phyloP scores from a whole-genome alignment of 2,888 invertebrate species.

The Xiphydria camelus region DNA sequence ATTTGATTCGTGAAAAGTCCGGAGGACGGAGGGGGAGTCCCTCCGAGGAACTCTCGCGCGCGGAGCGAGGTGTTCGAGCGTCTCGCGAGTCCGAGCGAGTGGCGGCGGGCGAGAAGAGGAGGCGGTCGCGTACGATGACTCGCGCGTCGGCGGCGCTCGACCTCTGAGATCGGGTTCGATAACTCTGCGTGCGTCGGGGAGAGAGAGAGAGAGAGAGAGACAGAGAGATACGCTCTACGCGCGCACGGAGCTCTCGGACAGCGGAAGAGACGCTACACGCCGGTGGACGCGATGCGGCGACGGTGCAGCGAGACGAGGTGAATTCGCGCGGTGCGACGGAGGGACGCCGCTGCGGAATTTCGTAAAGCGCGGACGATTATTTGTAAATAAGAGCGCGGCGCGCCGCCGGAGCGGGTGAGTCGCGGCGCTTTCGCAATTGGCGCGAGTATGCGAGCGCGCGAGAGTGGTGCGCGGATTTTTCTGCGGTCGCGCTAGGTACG shows the following conservation, averaged over 20 bases:
- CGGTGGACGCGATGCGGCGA: slow-evolving; percentile 4
- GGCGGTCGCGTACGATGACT: neutral
- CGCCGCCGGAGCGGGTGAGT: no score
- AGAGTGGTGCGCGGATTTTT: slow-evolving; percentile 11
- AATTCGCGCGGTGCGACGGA: no score
- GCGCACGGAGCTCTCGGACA: no score
- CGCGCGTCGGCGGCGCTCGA: neutral
- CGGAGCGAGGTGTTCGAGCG: slow-evolving; percentile 15
- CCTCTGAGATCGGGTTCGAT: neutral
- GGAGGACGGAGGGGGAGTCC: no score
- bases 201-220: slow-evolving; percentile 6
- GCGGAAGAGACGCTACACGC: no score
- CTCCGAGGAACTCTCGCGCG: no score
- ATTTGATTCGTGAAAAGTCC: no score
- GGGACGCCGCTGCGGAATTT: no score
- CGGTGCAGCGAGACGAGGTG: neutral
- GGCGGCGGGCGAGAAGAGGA: slow-evolving; percentile 1
- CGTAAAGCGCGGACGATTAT: no score
- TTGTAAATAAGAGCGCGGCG: no score
- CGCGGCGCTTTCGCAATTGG: slow-evolving; percentile 15
- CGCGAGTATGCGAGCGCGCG: slow-evolving; percentile 5
- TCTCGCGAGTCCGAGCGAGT: slow-evolving; percentile 1
- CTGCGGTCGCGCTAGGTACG: slow-evolving; percentile 11
- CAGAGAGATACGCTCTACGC: neutral
- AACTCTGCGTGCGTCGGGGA: neutral